Conservation (phyloP, 1,140 invertebrate genomes). For the Condylostylus longicornis region DNA sequence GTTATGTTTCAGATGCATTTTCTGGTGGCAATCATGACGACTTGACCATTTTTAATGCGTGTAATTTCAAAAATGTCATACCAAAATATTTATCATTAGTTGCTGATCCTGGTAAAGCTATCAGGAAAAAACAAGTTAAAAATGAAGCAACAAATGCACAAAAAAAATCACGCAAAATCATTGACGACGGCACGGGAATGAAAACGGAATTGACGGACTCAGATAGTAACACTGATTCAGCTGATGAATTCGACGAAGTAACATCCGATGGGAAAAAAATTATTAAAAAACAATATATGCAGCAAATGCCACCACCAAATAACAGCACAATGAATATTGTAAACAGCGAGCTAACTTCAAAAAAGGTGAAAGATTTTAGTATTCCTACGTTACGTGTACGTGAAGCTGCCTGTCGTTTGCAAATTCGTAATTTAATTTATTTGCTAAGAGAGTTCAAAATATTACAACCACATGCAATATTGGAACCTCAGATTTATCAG, state of each 20-base stretch:
- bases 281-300: slow-evolving; percentile 16
- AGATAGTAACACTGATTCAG: slow-evolving; percentile 11
- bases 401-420: slow-evolving; percentile 18
- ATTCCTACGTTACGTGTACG: slow-evolving; percentile 21
- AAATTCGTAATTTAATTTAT: slow-evolving; percentile 20
- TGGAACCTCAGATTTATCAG: slow-evolving; percentile 16
- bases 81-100: slow-evolving; percentile 24
- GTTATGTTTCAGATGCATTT: slow-evolving; percentile 23
- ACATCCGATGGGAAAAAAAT: slow-evolving; percentile 5
- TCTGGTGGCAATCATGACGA: slow-evolving; percentile 23
- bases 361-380: slow-evolving; percentile 15
- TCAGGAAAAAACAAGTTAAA: slow-evolving; percentile 6
- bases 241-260: slow-evolving; percentile 12
- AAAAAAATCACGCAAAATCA: no score
- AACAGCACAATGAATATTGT: slow-evolving; percentile 16
- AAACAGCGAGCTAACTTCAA: slow-evolving; percentile 19
- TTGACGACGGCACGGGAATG: no score
- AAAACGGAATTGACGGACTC: slow-evolving; percentile 5
- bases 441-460: slow-evolving; percentile 19
- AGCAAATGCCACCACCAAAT: slow-evolving; percentile 11
- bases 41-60: slow-evolving; percentile 22
- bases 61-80: slow-evolving; percentile 19
- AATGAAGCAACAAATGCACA: neutral
- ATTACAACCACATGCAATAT: slow-evolving; percentile 18
- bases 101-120: slow-evolving; percentile 21